Evolutionary conservation across 2,113 vertebrate species (phyloP).

Genomic region (Chamaea fasciata): DNA sequence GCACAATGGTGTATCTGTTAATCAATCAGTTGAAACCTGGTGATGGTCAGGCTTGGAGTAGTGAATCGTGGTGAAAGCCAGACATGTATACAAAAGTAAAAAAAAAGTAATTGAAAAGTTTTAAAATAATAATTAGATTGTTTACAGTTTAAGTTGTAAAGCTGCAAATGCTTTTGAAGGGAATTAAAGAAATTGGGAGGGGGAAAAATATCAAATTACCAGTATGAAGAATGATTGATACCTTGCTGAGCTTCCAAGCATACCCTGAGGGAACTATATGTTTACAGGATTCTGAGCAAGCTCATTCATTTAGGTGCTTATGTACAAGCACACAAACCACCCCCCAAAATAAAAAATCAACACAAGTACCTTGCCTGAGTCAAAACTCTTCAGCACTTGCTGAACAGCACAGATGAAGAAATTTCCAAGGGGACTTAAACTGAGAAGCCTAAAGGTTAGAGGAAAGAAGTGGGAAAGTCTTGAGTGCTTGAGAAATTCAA

Average conservation of each 20-base stretch:
- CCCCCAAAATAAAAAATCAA: neutral
- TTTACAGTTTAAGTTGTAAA: neutral
- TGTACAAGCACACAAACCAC: neutral
- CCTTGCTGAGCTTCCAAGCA: neutral
- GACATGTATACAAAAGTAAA: accelerated
- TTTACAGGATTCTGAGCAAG: neutral
- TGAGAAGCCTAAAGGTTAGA: neutral
- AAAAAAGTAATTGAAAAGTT: neutral
- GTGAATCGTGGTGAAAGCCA: neutral
- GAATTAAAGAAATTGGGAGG: neutral
- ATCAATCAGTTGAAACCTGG: neutral
- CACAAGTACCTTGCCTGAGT: neutral
- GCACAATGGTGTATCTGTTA: neutral
- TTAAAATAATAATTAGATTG: neutral
- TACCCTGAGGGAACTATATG: neutral
- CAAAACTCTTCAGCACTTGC: neutral
- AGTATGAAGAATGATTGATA: neutral
- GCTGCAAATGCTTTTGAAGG: neutral
- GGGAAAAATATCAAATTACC: neutral
- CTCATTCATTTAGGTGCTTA: neutral
- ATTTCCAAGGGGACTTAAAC: neutral
- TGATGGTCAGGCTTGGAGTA: neutral
- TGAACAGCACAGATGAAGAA: neutral
- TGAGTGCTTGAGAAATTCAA: neutral
- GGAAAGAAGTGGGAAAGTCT: neutral